Base-by-base conservation (phyloP, 2,113 vertebrate genomes). In the Fregata magnificens region DNA sequence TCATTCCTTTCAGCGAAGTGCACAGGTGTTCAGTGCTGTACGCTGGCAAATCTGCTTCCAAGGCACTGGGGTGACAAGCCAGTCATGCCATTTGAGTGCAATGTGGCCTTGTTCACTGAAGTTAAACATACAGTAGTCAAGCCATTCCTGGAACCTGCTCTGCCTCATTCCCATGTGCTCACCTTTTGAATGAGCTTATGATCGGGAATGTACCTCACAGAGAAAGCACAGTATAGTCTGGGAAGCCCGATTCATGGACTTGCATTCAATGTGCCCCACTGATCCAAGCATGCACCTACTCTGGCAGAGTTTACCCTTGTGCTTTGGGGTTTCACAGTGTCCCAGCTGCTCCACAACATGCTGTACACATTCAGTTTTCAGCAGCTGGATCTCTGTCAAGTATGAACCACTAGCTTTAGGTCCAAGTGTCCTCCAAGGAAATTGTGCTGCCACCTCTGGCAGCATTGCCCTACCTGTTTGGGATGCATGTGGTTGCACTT, bases 401-500 rank as follows among this genome's bases (percentile, higher is more conserved):
- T 11, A 6, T 3, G 22, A 70, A 16, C 31, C 25, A 24, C 40
- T 6, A 47, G 47, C 73, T 63, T 20, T 8, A 52, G 58, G 24
- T 13, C 34, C 86, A n/a, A 9, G 28, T 47, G 49, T 26, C 28
- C 69, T 53, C 53, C 52, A 34, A 42, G 31, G 29, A 61, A 79
- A 36, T 16, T 15, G 10, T 38, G 49, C 59, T 14, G 5, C 25
- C 19, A 22, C 15, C 21, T 62, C 66, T 49, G 66, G 42, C 50
- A 76, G 9, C 31, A 17, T 2, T 49, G 38, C 29, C 89, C 2
- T 31, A 98, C 98, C 98, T 97, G 89, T 98, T 40, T 98, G 98
- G n/a, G 98, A 98, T 11, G 96, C 42, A 0, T 98, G 98, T 15
- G 78, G 95, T 8, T 97, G 93, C 38, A 96, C 32, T 14, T 97